Conservation (phyloP, 2,113 vertebrate species). For the Felis chaus region DNA sequence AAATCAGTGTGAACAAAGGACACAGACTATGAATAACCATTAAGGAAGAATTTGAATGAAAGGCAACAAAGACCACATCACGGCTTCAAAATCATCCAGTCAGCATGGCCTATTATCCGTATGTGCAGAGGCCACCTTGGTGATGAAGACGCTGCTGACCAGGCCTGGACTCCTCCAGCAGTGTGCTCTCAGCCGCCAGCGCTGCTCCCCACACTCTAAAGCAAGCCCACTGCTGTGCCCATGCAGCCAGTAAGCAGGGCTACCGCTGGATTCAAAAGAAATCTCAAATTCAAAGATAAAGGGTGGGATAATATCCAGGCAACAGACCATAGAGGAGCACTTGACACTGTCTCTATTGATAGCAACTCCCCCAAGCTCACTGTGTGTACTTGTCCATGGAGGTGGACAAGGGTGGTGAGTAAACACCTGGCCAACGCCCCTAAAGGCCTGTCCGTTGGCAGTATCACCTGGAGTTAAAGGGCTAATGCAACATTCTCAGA, state of each 20-base stretch:
- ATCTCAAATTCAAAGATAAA: background rate
- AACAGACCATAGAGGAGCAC: background rate
- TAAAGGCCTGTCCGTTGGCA: rapidly evolving
- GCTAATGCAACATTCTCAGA: background rate
- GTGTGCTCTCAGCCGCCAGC: background rate
- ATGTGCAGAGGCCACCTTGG: rapidly evolving
- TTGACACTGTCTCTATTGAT: no score
- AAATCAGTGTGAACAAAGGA: background rate
- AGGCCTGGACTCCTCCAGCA: background rate
- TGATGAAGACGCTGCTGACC: rapidly evolving
- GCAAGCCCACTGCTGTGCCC: background rate
- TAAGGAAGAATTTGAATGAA: background rate
- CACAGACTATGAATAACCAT: rapidly evolving
- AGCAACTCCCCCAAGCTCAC: background rate
- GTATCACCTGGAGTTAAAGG: background rate
- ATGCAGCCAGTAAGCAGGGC: background rate
- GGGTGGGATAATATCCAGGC: background rate
- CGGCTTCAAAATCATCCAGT: background rate
- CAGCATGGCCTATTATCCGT: no score
- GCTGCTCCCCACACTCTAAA: background rate
- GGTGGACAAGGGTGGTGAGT: background rate
- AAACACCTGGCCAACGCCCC: background rate
- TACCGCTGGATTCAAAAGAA: background rate
- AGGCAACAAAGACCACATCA: background rate
- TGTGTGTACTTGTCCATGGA: rapidly evolving